Evolutionary conservation across 2,888 invertebrate genomes (phyloP).

Genomic region (Hoplodrina ambigua): DNA sequence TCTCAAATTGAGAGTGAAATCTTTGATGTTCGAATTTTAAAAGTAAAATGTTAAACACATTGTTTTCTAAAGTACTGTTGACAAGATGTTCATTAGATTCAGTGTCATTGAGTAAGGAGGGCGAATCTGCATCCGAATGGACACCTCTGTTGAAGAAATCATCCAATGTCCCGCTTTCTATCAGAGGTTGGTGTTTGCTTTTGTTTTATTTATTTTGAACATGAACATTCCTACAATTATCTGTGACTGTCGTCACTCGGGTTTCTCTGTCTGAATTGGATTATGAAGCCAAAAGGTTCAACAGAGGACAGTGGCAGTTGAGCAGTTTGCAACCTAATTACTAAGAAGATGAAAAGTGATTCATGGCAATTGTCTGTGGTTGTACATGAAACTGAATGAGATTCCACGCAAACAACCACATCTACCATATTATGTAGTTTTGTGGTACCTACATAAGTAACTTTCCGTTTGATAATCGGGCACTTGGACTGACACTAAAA

Average conservation of each 20-base stretch:
- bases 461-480: too few relatives aligned
- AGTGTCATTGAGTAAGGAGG: slow-evolving; percentile 69
- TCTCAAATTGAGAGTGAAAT: slow-evolving; percentile 4
- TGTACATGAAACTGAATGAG: slow-evolving; percentile 5
- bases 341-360: too few relatives aligned
- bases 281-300: slow-evolving; percentile 37
- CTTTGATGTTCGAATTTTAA: slow-evolving; percentile 19
- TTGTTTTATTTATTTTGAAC: slow-evolving; percentile 61
- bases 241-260: slow-evolving; percentile 31
- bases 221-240: slow-evolving; percentile 58
- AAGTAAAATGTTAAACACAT: slow-evolving; percentile 64
- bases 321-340: too few relatives aligned
- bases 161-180: slow-evolving; percentile 64
- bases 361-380: too few relatives aligned
- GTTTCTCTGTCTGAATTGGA: slow-evolving; percentile 41
- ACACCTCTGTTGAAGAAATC: slow-evolving; percentile 76
- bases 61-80: slow-evolving; percentile 71
- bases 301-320: too few relatives aligned
- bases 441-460: too few relatives aligned
- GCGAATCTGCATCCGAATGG: slow-evolving; percentile 74
- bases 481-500: too few relatives aligned
- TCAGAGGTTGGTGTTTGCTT: slow-evolving; percentile 53
- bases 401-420: slow-evolving; percentile 27
- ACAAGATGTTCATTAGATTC: slow-evolving; percentile 64
- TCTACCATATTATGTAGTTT: slow-evolving; percentile 19